Conservation (phyloP, 2,797 vertebrate species). For the Buceros bicornis region DNA sequence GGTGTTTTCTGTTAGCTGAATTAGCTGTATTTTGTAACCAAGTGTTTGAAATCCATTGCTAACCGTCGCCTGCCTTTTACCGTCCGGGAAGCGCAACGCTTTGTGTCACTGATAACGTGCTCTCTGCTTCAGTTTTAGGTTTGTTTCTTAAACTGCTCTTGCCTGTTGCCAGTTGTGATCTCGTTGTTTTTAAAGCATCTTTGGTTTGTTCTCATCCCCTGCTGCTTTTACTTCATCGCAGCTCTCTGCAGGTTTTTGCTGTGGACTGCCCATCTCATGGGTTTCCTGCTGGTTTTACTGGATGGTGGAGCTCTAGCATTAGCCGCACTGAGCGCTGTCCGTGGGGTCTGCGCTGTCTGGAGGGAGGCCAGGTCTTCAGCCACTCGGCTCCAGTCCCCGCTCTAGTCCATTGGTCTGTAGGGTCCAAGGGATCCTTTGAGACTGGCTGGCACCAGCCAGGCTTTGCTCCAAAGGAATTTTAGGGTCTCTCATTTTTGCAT, state of each 20-base stretch:
- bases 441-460: neutral
- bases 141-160: neutral
- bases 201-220: conserved; percentile 33
- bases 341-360: neutral
- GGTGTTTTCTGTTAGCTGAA: neutral
- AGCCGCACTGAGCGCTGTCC: neutral
- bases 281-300: conserved; percentile 29
- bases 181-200: conserved; percentile 10
- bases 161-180: neutral
- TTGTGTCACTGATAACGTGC: neutral
- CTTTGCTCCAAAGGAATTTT: neutral
- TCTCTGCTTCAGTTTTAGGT: neutral
- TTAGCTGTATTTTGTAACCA: neutral
- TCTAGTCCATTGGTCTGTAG: neutral
- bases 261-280: neutral
- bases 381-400: neutral
- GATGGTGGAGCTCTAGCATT: neutral
- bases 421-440: conserved; percentile 13
- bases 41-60: neutral
- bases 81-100: neutral
- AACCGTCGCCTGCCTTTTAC: neutral
- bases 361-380: conserved; percentile 1
- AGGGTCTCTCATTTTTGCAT: neutral
- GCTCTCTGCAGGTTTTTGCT: conserved; percentile 10
- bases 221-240: conserved; percentile 19